Evolutionary conservation across 2,797 vertebrate genomes (phyloP), one percentile per base, ranked within the genome.

Genomic region (Ctenosaura bakeri): DNA sequence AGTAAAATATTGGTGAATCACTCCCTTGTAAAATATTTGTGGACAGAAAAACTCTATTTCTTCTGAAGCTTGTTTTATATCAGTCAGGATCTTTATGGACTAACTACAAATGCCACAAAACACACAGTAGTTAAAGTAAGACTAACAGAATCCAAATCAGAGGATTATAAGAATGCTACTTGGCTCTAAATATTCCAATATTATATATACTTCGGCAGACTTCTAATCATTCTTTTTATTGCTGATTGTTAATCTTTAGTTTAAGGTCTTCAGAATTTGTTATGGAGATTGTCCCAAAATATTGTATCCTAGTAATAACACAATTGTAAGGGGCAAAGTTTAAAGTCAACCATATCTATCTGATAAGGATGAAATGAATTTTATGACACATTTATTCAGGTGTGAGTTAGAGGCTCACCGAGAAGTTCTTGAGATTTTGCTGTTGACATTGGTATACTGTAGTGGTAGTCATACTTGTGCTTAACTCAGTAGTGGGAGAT

Each of bases 81-180:
- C 85, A 83, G 56, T 56, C 29, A 87, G 83, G 71, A 87, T 87
- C 89, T 90, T 87, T 90, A 90, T 87, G 59, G 85, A 87, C 80
- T 78, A 83, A 77, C 86, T 90, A 69, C 71, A 62, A 76, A 83
- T 90, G 89, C 46, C 62, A 35, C 46, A 83, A 90, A 87, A 90
- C 85, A 90, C 89, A 90, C 85, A 90, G 71, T 87, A 90, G 80
- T 90, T 83, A 90, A 90, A 87, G 85, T 78, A 87, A 83, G 80
- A 90, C 86, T 90, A 83, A 87, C 56, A 87, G 85, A 86, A 81
- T 71, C 35, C 87, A 59, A 90, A 77, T 86, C 81, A 86, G 29
- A 77, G 69, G 69, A 71, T 82, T 76, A 71, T n/a, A 91, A 82
- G 87, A 89, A 89, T 86, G 79, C 42, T 82, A 73, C 83, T 87